Percentiles rank a stretch among this genome's conserved stretches.
Conservation (phyloP, 2,888 invertebrate genomes). For the Crioceris asparagi region DNA sequence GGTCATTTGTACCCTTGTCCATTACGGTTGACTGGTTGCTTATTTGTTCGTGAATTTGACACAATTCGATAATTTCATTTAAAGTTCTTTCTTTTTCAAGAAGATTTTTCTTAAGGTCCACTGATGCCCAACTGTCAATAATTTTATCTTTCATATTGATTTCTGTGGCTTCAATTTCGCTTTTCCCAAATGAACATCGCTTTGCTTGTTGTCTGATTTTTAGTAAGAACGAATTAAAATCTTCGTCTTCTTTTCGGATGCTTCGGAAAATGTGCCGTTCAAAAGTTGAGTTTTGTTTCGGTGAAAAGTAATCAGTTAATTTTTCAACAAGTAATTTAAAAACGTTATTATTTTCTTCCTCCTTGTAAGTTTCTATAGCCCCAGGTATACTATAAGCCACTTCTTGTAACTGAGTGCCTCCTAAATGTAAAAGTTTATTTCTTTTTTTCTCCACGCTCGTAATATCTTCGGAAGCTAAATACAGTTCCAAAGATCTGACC, state of each 20-base stretch:
- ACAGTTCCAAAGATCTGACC: slow-evolving; percentile 21
- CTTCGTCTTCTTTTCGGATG: slow-evolving; percentile 24
- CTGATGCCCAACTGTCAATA: slow-evolving; percentile 19
- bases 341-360: slow-evolving; percentile 18
- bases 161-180: too few species aligned
- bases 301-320: slow-evolving; percentile 24
- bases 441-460: slow-evolving; percentile 15
- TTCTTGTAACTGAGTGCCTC: slow-evolving; percentile 23
- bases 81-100: slow-evolving; percentile 20
- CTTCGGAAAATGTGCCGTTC: slow-evolving; percentile 24
- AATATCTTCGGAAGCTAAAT: slow-evolving; percentile 22
- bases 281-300: slow-evolving; percentile 24
- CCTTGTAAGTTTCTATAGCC: slow-evolving; percentile 15
- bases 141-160: too few species aligned
- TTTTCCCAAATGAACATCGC: slow-evolving; percentile 25
- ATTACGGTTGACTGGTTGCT: slow-evolving; percentile 13
- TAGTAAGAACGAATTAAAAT: slow-evolving; percentile 24
- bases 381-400: slow-evolving; percentile 22
- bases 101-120: slow-evolving; percentile 20
- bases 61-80: slow-evolving; percentile 20
- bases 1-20: slow-evolving; percentile 2
- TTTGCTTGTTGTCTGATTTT: slow-evolving; percentile 24
- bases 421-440: slow-evolving; percentile 23
- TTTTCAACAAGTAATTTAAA: slow-evolving; percentile 20
- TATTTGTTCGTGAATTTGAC: slow-evolving; percentile 19